Conservation (phyloP, 2,888 invertebrate genomes). For the Gymnosoma rotundatum region DNA sequence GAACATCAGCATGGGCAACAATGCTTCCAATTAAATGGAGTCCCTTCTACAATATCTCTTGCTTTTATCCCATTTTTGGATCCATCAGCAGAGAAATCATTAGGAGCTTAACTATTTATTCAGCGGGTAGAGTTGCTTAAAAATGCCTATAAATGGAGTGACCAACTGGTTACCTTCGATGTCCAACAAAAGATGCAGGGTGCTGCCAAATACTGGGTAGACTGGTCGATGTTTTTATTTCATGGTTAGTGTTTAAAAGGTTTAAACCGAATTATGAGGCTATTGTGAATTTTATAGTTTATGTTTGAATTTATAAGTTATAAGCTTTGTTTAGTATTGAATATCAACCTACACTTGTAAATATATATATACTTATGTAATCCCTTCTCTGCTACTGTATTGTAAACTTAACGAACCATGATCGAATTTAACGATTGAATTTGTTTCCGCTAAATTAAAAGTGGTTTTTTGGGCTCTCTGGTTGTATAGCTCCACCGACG, state of each 20-base stretch:
- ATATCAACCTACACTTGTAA: too few species aligned
- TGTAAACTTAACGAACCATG: too few species aligned
- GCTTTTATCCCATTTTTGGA: too few species aligned
- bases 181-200: constrained; percentile 5
- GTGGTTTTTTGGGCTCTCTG: too few species aligned
- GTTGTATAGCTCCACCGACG: too few species aligned
- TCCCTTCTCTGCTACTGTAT: too few species aligned
- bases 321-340: too few species aligned
- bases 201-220: constrained; percentile 11
- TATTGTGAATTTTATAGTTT: too few species aligned
- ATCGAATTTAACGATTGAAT: too few species aligned
- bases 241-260: background rate
- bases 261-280: background rate
- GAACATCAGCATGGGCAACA: background rate
- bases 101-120: constrained; percentile 3
- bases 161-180: background rate
- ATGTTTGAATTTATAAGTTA: too few species aligned
- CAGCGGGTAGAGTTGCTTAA: background rate
- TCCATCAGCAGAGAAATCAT: constrained; percentile 1
- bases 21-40: background rate
- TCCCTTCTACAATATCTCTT: background rate
- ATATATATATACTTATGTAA: background rate
- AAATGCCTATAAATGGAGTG: background rate
- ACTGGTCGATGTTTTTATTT: background rate
- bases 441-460: too few species aligned